These are phyloP conservation scores for Chondrilla cf. caribensis DNA, from an alignment of 37 sponge, comb jelly and placozoan species.

Conservation along the genomic window DNA sequence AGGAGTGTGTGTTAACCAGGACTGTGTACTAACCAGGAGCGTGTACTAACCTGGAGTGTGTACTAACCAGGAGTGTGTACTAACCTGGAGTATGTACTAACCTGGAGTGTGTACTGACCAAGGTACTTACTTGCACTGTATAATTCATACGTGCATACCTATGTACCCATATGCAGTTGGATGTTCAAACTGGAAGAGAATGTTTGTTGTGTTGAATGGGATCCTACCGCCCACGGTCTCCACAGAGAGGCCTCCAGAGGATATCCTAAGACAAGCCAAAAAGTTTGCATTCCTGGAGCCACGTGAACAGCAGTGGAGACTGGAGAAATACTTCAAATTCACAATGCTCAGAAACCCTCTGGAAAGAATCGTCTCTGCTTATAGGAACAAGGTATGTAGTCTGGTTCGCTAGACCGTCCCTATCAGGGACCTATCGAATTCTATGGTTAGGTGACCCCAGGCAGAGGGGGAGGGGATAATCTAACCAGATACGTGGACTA, in stretches of 20 bases:
- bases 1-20: too few species aligned
- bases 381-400: slow-evolving; percentile 41
- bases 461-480: neutral
- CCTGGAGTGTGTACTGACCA: too few species aligned
- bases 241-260: slow-evolving; percentile 32
- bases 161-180: slow-evolving; percentile 39
- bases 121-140: too few species aligned
- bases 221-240: slow-evolving; percentile 31
- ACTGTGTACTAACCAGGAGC: too few species aligned
- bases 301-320: neutral
- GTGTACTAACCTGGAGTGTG: too few species aligned
- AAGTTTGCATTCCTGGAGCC: slow-evolving; percentile 25
- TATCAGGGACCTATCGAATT: too few species aligned
- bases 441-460: neutral
- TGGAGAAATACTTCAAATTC: slow-evolving; percentile 50
- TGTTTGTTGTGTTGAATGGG: slow-evolving; percentile 54
- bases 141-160: too few species aligned
- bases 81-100: too few species aligned
- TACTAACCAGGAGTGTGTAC: too few species aligned
- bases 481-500: too few species aligned
- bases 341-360: slow-evolving; percentile 63
- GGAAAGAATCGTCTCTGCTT: slow-evolving; percentile 43
- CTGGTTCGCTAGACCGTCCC: neutral
- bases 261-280: slow-evolving; percentile 29
- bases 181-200: slow-evolving; percentile 55